Evolutionary conservation across 2,888 invertebrate genomes (phyloP).

Genomic region (Sesamia inferens): DNA sequence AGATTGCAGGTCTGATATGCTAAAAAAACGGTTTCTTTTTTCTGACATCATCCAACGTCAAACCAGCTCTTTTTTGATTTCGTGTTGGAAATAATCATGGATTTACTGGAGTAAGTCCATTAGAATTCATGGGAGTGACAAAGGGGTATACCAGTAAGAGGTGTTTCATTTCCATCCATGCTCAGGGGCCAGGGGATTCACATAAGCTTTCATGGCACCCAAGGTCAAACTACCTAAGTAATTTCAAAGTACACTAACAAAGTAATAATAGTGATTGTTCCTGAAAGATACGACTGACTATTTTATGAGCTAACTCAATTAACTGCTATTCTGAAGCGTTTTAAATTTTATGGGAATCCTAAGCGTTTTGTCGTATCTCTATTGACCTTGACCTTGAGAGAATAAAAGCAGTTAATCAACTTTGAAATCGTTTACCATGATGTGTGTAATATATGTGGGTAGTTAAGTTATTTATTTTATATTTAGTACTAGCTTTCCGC

Average conservation of each 20-base stretch:
- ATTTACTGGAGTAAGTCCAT: too few relatives aligned
- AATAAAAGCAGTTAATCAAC: background rate
- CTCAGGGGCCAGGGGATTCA: too few relatives aligned
- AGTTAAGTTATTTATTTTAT: too few relatives aligned
- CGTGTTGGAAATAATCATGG: too few relatives aligned
- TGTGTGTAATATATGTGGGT: background rate
- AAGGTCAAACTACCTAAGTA: background rate
- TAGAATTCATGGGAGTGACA: too few relatives aligned
- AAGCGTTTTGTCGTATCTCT: conserved; percentile 14
- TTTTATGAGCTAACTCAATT: conserved; percentile 22
- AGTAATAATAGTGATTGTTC: conserved; percentile 27
- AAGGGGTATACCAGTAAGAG: too few relatives aligned
- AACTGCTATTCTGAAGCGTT: conserved; percentile 1
- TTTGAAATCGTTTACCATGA: background rate
- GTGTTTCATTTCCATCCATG: too few relatives aligned
- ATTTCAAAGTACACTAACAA: conserved; percentile 4
- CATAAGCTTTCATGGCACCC: too few relatives aligned
- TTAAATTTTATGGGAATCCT: conserved; percentile 25
- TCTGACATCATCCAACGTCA: background rate
- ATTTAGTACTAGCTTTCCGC: too few relatives aligned
- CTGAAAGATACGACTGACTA: conserved; percentile 14
- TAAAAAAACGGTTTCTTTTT: background rate
- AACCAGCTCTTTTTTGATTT: too few relatives aligned
- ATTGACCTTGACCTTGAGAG: conserved; percentile 18
- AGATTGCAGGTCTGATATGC: background rate